These are phyloP conservation scores for Dryoscopus gambensis DNA, from an alignment of 2,113 vertebrate genomes.

Conservation along the genomic window DNA sequence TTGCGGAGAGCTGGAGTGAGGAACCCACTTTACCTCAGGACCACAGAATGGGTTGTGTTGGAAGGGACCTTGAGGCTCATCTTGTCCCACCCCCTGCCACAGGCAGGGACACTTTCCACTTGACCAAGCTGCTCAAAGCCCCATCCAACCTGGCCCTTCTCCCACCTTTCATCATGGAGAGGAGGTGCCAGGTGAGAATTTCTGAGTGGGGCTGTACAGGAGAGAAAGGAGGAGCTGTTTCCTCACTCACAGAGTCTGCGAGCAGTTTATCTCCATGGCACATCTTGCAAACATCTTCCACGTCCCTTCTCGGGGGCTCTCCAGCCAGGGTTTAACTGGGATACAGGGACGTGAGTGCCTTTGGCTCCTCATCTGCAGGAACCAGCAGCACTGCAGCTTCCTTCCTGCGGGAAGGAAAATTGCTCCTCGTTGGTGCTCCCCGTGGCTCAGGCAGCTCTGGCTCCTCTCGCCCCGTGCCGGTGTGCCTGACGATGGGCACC, in stretches of 20 bases:
- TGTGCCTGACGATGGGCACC: fast-evolving
- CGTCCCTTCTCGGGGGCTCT: not conserved
- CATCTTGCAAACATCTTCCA: not conserved
- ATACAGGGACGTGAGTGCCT: fast-evolving
- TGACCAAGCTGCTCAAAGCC: not conserved
- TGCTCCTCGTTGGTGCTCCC: not conserved
- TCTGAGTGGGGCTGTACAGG: not conserved
- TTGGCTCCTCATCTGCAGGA: not conserved
- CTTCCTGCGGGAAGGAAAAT: not conserved
- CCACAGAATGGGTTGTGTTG: not conserved
- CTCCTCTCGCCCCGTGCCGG: not conserved
- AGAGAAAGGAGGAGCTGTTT: not conserved
- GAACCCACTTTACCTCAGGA: not conserved
- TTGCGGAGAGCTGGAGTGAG: not conserved
- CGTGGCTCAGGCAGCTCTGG: fast-evolving
- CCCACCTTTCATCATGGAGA: fast-evolving
- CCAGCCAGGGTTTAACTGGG: not conserved
- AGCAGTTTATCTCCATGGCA: fast-evolving
- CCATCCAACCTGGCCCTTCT: not conserved
- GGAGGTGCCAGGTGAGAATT: not conserved
- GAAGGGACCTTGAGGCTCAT: not conserved
- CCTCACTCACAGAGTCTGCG: not conserved
- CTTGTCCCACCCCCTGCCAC: not conserved
- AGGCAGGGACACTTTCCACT: not conserved
- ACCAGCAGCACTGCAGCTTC: not conserved